A percentile compares a stretch with the other conserved stretches of the same genome.
Conservation (phyloP, 2,888 invertebrate species). For the Leistus spinibarbis region DNA sequence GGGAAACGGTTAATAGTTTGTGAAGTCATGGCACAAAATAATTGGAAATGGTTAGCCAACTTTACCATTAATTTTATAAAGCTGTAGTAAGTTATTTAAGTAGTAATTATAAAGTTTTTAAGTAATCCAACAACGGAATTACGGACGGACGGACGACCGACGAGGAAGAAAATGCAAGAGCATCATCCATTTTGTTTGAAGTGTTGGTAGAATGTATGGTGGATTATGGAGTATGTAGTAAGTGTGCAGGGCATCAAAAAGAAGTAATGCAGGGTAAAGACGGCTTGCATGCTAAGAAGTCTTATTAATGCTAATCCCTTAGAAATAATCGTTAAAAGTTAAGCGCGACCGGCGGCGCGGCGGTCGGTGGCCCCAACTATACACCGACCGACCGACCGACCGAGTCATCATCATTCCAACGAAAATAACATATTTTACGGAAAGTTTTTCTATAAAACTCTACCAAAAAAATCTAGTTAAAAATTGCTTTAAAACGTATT, state of each 20-base stretch:
- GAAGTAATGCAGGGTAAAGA: slow-evolving; percentile 26
- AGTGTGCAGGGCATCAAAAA: slow-evolving; percentile 36
- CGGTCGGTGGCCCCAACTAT: no score
- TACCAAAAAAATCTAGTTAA: slow-evolving; percentile 18
- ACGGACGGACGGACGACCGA: no score
- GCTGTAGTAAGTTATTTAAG: background rate
- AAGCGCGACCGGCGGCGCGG: slow-evolving; percentile 28
- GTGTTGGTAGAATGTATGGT: background rate
- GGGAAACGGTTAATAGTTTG: no score
- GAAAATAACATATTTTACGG: slow-evolving; percentile 34
- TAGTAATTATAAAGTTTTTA: background rate
- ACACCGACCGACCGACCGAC: no score
- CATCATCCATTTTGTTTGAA: background rate
- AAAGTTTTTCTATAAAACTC: slow-evolving; percentile 36
- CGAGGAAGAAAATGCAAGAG: background rate
- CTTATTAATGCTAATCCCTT: slow-evolving; percentile 36
- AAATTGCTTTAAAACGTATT: slow-evolving; percentile 25
- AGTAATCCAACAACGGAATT: no score
- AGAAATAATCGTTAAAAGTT: slow-evolving; percentile 38
- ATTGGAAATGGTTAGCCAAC: no score
- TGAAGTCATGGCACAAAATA: no score
- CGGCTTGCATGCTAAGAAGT: slow-evolving; percentile 30
- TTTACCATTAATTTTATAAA: no score
- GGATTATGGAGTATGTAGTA: slow-evolving; percentile 9
- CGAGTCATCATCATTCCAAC: slow-evolving; percentile 12